phyloP scores from a whole-genome alignment of 2,797 vertebrate species.

The Iguana delicatissima region DNA sequence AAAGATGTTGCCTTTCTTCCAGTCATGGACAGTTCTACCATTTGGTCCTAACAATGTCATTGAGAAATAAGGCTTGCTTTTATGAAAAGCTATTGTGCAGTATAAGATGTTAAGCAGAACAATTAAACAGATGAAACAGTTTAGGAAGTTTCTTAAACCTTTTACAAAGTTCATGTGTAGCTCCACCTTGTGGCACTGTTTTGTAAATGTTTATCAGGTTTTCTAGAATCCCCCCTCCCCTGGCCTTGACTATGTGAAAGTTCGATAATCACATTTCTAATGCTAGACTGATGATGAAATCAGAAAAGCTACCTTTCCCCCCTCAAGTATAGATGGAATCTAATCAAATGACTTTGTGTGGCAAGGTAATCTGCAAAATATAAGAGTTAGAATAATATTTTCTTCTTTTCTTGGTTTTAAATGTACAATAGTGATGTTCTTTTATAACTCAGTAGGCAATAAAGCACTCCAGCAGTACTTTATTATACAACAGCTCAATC shows the following conservation, averaged over 20 bases:
- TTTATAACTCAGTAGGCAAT: neutral
- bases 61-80: neutral
- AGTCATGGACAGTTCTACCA: neutral
- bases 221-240: too few relatives aligned
- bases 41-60: neutral
- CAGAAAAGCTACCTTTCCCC: neutral
- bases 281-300: too few relatives aligned
- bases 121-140: neutral
- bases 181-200: neutral
- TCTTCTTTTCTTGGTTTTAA: neutral
- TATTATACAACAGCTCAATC: neutral
- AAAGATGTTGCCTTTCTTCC: neutral
- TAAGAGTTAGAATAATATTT: neutral
- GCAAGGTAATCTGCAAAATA: neutral
- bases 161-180: neutral
- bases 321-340: neutral
- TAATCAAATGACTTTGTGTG: too few relatives aligned
- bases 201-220: neutral
- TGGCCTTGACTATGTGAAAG: neutral
- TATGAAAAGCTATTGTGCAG: neutral
- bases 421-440: neutral
- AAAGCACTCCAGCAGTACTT: neutral
- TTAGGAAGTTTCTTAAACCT: neutral
- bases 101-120: neutral
- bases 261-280: too few relatives aligned